Conservation (phyloP, 2,113 vertebrate species). For the Tricholaema leucomelas region DNA sequence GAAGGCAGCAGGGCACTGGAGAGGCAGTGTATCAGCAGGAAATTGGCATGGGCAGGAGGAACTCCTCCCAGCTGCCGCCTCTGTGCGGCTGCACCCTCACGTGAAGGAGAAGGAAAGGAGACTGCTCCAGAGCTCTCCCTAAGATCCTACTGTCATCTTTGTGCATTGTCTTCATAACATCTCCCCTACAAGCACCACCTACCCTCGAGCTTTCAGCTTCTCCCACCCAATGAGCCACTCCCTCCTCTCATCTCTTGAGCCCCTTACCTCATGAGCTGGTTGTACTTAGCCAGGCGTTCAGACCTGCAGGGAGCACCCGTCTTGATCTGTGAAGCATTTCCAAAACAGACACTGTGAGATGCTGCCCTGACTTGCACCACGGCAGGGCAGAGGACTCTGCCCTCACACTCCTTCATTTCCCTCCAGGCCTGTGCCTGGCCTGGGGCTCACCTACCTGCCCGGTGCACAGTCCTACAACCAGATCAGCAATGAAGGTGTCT, state of each 20-base stretch:
- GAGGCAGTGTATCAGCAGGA: background rate
- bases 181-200: background rate
- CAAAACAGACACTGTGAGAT: slow-evolving; percentile 28
- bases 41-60: background rate
- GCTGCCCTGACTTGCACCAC: background rate
- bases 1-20: fast-evolving
- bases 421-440: background rate
- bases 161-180: background rate
- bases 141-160: background rate
- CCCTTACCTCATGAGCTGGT: slow-evolving; percentile 92
- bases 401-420: background rate
- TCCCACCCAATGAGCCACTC: background rate
- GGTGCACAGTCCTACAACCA: slow-evolving; percentile 93
- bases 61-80: background rate
- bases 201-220: background rate
- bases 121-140: background rate
- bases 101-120: background rate
- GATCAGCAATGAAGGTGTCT: slow-evolving; percentile 93
- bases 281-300: slow-evolving; percentile 94
- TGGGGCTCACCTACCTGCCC: slow-evolving; percentile 83
- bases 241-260: background rate
- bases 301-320: slow-evolving; percentile 93
- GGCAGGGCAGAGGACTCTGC: background rate
- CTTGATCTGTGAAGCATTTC: slow-evolving; percentile 85
- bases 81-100: background rate